Conservation (phyloP, 2,113 vertebrate species). For the Sinocyclocheilus anshuiensis region DNA sequence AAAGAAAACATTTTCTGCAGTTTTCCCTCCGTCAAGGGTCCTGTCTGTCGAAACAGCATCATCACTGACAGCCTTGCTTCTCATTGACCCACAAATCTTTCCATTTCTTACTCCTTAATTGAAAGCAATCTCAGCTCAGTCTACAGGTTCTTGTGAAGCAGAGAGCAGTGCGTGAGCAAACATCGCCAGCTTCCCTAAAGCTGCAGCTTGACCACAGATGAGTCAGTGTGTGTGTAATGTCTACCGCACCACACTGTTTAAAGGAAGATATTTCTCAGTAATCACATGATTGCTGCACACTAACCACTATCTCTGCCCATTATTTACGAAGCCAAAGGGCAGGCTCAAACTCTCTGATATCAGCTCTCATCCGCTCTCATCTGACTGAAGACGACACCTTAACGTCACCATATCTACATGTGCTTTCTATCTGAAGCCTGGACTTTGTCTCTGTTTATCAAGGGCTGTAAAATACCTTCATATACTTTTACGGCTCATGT, state of each 20-base stretch:
- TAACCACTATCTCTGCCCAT: neutral
- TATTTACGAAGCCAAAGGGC: neutral
- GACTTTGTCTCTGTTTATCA: neutral
- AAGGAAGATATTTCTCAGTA: slow-evolving; percentile 5
- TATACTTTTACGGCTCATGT: neutral
- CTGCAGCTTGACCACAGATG: neutral
- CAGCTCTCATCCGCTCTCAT: too few species aligned
- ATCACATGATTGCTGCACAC: slow-evolving; percentile 2
- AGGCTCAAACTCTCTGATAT: too few species aligned
- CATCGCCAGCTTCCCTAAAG: neutral
- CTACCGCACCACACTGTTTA: neutral
- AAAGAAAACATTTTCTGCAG: too few species aligned
- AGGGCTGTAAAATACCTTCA: neutral
- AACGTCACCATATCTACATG: neutral
- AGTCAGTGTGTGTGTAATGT: slow-evolving; percentile 19
- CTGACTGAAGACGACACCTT: too few species aligned
- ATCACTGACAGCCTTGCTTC: too few species aligned
- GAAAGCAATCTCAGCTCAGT: too few species aligned
- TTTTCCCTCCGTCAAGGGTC: too few species aligned
- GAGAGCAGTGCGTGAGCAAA: neutral
- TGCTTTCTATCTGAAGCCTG: neutral
- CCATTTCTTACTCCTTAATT: too few species aligned
- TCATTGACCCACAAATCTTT: too few species aligned
- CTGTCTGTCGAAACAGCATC: too few species aligned
- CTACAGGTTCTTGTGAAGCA: neutral